These are phyloP conservation scores for Oryzias dopingdopingensis DNA, from an alignment of 2,797 vertebrate genomes.

Conservation along the genomic window DNA sequence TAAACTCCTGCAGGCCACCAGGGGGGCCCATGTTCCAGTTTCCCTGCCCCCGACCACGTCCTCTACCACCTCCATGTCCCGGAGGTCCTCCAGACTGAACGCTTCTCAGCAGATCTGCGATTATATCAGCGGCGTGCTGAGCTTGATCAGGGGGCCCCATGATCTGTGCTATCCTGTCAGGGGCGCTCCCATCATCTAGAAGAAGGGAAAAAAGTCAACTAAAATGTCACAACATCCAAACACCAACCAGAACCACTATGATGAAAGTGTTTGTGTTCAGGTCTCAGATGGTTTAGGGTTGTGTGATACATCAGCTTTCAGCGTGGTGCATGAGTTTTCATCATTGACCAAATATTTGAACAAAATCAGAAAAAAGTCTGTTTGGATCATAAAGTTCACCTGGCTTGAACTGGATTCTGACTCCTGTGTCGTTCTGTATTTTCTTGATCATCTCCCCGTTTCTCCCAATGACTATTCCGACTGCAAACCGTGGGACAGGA, in stretches of 20 bases:
- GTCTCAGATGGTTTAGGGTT: conserved; percentile 65
- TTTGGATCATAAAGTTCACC: conserved; percentile 67
- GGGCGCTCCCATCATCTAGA: conserved; percentile 93
- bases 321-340: conserved; percentile 70
- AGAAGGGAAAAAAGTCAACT: background rate
- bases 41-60: conserved; percentile 93
- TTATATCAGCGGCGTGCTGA: conserved; percentile 96
- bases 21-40: conserved; percentile 99
- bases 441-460: conserved; percentile 99
- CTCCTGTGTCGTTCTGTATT: conserved; percentile 98
- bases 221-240: fast-evolving
- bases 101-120: conserved; percentile 93
- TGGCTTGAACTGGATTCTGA: conserved; percentile 98
- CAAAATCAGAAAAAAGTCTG: background rate
- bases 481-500: conserved; percentile 96
- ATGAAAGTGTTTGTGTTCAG: conserved; percentile 2
- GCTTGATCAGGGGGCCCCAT: conserved; percentile 96
- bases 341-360: conserved; percentile 45
- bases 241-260: background rate
- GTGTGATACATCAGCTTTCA: conserved; percentile 67
- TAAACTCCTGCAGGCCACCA: conserved; percentile 96
- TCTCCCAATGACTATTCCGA: conserved; percentile 97
- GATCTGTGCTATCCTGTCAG: conserved; percentile 98
- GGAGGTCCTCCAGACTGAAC: conserved; percentile 94
- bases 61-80: conserved; percentile 92